phyloP scores from a whole-genome alignment of 2,113 vertebrate species.

The Diglossa brunneiventris region DNA sequence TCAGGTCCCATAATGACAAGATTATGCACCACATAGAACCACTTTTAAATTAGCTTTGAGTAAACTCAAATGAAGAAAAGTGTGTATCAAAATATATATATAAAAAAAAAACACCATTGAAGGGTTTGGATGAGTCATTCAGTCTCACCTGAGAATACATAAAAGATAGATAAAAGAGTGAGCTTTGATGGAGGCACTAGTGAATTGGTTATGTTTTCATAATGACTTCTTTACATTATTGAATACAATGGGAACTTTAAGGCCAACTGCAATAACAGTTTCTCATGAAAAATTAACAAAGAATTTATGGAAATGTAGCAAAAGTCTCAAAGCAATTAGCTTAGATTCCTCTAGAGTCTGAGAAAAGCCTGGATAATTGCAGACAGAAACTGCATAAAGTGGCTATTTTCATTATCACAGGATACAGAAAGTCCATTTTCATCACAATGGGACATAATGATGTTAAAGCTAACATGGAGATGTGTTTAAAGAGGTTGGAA shows the following conservation, averaged over 20 bases:
- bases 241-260: constrained; percentile 78
- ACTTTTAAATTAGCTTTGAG: constrained; percentile 56
- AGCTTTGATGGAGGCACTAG: constrained; percentile 31
- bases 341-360: constrained; percentile 79
- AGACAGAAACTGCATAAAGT: constrained; percentile 76
- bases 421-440: constrained; percentile 79
- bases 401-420: constrained; percentile 78
- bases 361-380: constrained; percentile 80
- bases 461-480: constrained; percentile 72
- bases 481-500: constrained; percentile 64
- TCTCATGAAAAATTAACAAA: constrained; percentile 85
- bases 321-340: constrained; percentile 84
- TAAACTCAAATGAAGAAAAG: constrained; percentile 44
- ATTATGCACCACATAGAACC: constrained; percentile 1
- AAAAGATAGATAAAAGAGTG: constrained; percentile 50
- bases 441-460: constrained; percentile 78
- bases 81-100: neutral
- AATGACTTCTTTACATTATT: constrained; percentile 78
- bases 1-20: constrained; percentile 64
- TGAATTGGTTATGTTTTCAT: constrained; percentile 62
- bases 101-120: neutral
- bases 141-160: constrained; percentile 65
- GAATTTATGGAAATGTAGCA: constrained; percentile 82
- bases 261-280: constrained; percentile 77
- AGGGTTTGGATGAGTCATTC: constrained; percentile 22